Base-by-base conservation (phyloP, 2,888 invertebrate genomes). In the Dasysyrphus albostriatus region DNA sequence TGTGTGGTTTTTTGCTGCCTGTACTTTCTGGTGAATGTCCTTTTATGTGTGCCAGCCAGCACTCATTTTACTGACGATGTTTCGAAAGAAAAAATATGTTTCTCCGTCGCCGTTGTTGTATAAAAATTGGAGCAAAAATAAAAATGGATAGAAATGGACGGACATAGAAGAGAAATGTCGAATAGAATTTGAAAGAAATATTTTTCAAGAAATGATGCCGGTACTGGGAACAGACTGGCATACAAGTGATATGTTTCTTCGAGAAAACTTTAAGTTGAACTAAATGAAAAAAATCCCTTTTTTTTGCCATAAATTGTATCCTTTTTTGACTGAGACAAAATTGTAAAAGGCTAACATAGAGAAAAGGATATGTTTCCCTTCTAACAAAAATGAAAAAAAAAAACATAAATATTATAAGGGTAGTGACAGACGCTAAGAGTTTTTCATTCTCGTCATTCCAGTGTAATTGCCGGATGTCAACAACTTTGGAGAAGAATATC, bases 401-500 rank as follows among this genome's bases (percentile, higher is more conserved):
- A n/a, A n/a, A n/a, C n/a, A n/a, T n/a, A n/a, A 7, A 12, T 12
- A 37, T n/a, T 29, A 24, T n/a, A 47, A 14, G 32, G 24, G 9
- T 54, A 65, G 58, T 65, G 73, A 73, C 72, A 73, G 79, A 84
- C 65, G 72, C 47, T 75, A 70, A 79, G 83, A 54, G 47, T 75
- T 42, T 76, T 73, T 73, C 72, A 76, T 81, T 81, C 59, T 69
- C 61, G 42, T 81, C 76, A 78, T 78, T 83, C 72, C 72, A 59
- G 72, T 85, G 85, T 82, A 85, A 85, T 85, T 85, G 82, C 82
- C 82, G 77, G 77, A 74, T 85, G 85, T 85, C 82, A 82, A 78
- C 77, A 85, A 51, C 82, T 85, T 74, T 82, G 37, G 19, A 34
- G 37, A 51, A 63, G 24, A 59, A 73, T 59, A 69, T 82, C 34